Base-by-base conservation (phyloP, 1,140 invertebrate species). In the Heterodera carotae region DNA sequence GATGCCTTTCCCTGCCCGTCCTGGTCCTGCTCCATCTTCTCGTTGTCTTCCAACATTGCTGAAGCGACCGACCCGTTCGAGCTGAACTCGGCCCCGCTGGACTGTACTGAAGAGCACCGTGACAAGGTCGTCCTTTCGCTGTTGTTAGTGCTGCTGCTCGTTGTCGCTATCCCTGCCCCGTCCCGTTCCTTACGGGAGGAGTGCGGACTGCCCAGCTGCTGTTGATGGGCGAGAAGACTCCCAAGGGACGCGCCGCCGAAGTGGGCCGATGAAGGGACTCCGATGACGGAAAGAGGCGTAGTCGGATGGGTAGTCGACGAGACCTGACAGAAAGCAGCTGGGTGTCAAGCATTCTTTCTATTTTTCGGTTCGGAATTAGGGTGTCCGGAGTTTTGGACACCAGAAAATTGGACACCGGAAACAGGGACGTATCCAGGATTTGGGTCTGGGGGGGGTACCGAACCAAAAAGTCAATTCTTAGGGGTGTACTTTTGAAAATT, bases 261-360 rank as follows among this genome's bases (percentile, higher is more conserved):
- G 29, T 53, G 48, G 33, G 29, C 34, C n/a, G 75, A 78, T 22
- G 29, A 43, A 43, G 75, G 76, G 56, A 31, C 10, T 5, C 69
- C 69, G 22, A 72, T 79, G n/a, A n/a, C n/a, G 22, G 75, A 72
- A 15, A 34, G 68, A n/a, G 75, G 64, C 12, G 68, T 83, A 0
- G 79, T 69, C 25, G 79, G 36, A 34, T 76, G 67, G 15, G 80
- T 77, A 5, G 80, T 66, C n/a, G 76, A 69, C 8, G 79, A 81
- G 22, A 82, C 79, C 56, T 62, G 27, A 29, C 22, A 34, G 56
- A 76, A 56, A 73, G 18, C 39, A 36, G 69, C n/a, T n/a, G n/a
- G n/a, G n/a, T n/a, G n/a, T n/a, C n/a, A n/a, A n/a, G n/a, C n/a
- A n/a, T n/a, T n/a, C n/a, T n/a, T n/a, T n/a, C n/a, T n/a, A n/a